Evolutionary conservation across 2,888 invertebrate genomes (phyloP).

Genomic region (Orthonevra nobilis): DNA sequence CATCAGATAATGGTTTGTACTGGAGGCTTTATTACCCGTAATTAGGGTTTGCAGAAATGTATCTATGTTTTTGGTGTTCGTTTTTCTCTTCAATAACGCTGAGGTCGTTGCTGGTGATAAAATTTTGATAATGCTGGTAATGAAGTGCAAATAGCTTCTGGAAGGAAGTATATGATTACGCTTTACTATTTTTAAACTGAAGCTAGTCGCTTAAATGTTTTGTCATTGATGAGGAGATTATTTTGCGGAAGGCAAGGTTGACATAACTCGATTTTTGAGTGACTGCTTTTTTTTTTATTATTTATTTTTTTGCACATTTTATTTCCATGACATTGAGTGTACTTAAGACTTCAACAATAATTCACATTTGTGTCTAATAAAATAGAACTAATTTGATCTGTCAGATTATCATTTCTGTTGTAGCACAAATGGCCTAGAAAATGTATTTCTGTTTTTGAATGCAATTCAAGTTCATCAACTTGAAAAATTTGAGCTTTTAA

Average conservation of each 20-base stretch:
- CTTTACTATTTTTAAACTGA: slow-evolving; percentile 5
- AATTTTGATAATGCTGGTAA: neutral
- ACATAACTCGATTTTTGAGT: too few species aligned
- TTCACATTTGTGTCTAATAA: too few species aligned
- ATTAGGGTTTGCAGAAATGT: slow-evolving; percentile 11
- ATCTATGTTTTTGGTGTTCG: too few species aligned
- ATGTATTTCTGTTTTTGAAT: too few species aligned
- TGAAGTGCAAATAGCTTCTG: neutral
- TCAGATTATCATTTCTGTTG: too few species aligned
- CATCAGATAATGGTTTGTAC: slow-evolving; percentile 8
- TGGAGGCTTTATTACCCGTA: slow-evolving; percentile 2
- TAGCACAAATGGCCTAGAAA: too few species aligned
- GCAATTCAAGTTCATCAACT: too few species aligned
- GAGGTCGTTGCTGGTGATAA: too few species aligned
- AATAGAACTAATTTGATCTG: too few species aligned
- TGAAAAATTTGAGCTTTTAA: too few species aligned
- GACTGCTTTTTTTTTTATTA: too few species aligned
- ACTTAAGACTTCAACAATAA: neutral
- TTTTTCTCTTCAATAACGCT: neutral
- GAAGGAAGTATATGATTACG: neutral
- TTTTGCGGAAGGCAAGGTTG: slow-evolving; percentile 3
- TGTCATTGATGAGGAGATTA: slow-evolving; percentile 20
- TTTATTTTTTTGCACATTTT: too few species aligned
- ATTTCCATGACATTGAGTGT: neutral
- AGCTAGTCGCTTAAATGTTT: neutral